Conservation (phyloP, 2,113 vertebrate genomes). For the Cepphus grylle region DNA sequence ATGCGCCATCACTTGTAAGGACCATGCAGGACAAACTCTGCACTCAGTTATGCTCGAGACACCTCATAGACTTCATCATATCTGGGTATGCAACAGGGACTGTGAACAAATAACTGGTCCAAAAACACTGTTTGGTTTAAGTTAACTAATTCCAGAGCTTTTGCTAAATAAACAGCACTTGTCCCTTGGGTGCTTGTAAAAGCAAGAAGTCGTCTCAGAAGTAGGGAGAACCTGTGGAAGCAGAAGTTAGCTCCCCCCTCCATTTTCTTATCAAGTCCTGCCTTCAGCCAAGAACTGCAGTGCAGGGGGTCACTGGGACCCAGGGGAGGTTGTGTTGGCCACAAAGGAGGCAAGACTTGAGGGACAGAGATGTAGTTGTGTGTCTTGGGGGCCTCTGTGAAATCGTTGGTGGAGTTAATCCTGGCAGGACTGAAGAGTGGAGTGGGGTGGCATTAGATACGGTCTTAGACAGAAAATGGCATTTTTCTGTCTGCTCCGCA, state of each 20-base stretch:
- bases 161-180: not conserved
- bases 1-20: not conserved
- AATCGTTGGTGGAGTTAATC: not conserved
- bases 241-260: not conserved
- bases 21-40: not conserved
- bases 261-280: not conserved
- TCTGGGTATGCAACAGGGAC: not conserved
- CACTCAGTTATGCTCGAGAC: not conserved
- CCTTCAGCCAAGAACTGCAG: not conserved
- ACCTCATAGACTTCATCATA: not conserved
- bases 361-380: not conserved
- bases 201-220: not conserved
- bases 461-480: not conserved
- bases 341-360: not conserved
- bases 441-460: not conserved
- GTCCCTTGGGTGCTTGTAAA: not conserved
- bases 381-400: not conserved
- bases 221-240: not conserved
- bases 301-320: not conserved
- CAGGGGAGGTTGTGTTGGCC: not conserved
- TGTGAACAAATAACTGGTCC: not conserved
- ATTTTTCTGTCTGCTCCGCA: not conserved
- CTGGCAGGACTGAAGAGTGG: not conserved
- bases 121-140: not conserved
- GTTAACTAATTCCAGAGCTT: not conserved